These are phyloP conservation scores for Lamellibrachia columna DNA, from an alignment of 2,888 invertebrate genomes.

Conservation along the genomic window DNA sequence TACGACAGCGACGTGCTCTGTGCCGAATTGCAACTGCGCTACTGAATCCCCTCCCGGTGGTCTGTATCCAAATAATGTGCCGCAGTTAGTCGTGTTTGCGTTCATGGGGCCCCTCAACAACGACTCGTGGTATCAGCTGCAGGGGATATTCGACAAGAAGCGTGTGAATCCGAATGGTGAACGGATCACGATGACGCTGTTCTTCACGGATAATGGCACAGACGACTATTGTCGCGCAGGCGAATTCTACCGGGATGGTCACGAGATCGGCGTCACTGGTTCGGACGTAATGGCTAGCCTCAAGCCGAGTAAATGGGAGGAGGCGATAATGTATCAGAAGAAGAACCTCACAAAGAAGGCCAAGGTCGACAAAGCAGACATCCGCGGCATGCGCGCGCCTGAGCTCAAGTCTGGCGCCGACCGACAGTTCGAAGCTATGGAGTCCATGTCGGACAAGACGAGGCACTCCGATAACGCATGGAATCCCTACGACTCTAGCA, in stretches of 20 bases:
- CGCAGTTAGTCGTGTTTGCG: not conserved
- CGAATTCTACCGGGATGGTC: constrained; percentile 91
- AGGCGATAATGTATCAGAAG: constrained; percentile 89
- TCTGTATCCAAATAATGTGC: not conserved
- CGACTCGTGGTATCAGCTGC: not conserved
- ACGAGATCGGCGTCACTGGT: constrained; percentile 95
- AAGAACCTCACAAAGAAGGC: constrained; percentile 84
- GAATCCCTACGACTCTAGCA: not conserved
- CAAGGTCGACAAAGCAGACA: constrained; percentile 80
- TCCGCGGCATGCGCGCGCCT: constrained; percentile 90
- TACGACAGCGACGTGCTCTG: not conserved
- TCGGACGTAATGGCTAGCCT: not conserved
- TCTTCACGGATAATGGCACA: constrained; percentile 98
- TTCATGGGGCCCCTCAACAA: not conserved
- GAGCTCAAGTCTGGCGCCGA: constrained; percentile 87
- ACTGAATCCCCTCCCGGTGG: not conserved
- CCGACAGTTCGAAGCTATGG: constrained; percentile 79
- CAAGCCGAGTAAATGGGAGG: constrained; percentile 73
- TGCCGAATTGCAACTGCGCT: not conserved
- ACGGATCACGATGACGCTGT: constrained; percentile 89
- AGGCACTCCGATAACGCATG: not conserved
- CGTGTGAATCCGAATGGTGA: constrained; percentile 75
- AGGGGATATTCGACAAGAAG: not conserved
- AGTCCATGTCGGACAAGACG: not conserved
- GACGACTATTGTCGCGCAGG: constrained; percentile 94